A percentile compares a stretch with the other conserved stretches of the same genome.
Evolutionary conservation across 2,113 vertebrate species (phyloP).

Genomic region (Diphyllodes magnificus): DNA sequence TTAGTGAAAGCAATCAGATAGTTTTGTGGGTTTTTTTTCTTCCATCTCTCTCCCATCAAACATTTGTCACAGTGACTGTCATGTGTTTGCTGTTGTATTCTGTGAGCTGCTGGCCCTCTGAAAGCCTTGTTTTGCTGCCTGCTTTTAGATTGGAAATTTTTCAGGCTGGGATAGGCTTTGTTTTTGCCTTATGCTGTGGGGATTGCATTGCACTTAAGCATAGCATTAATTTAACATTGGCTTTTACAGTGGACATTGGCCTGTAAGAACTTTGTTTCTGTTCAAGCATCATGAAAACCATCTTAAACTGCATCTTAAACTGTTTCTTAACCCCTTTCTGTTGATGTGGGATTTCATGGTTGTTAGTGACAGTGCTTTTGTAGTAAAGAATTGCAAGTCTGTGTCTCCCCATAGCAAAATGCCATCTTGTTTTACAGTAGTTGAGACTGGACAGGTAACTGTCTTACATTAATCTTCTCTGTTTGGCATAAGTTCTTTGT

Average conservation of each 20-base stretch:
- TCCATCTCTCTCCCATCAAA: neutral
- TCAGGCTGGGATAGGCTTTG: neutral
- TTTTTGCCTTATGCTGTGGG: neutral
- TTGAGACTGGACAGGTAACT: neutral
- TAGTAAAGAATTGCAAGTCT: neutral
- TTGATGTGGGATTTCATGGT: neutral
- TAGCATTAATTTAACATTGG: neutral
- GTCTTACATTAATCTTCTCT: neutral
- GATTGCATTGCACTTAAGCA: neutral
- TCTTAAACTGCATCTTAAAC: neutral
- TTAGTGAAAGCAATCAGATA: conserved; percentile 39
- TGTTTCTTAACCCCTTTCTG: neutral
- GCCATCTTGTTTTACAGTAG: neutral
- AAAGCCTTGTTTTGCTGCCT: neutral
- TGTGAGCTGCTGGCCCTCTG: neutral
- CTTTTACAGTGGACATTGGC: neutral
- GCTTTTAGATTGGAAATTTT: neutral
- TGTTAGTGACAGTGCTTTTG: neutral
- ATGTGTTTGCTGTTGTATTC: neutral
- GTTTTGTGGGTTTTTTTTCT: neutral
- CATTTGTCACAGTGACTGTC: conserved; percentile 12
- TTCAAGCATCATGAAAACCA: neutral
- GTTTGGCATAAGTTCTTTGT: neutral
- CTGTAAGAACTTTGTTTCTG: neutral
- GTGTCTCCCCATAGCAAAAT: neutral